phyloP scores from a whole-genome alignment of 2,888 invertebrate genomes.

The Idaea biselata region DNA sequence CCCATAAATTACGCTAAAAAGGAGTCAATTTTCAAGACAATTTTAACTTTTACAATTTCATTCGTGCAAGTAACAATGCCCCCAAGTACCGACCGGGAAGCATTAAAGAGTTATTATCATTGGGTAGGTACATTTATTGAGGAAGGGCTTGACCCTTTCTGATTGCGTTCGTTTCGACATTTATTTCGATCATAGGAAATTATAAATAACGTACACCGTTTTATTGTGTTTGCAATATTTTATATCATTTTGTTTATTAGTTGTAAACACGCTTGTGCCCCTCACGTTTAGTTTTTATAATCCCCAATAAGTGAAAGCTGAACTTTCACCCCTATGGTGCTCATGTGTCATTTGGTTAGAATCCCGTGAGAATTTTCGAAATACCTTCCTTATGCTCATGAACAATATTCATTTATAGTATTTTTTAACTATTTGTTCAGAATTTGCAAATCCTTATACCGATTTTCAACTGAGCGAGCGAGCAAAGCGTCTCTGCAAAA shows the following conservation, averaged over 20 bases:
- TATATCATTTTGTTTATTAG: neutral
- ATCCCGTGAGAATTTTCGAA: too few species aligned
- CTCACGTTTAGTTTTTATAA: neutral
- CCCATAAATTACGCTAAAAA: too few species aligned
- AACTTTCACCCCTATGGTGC: neutral
- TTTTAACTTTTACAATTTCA: neutral
- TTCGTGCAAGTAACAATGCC: neutral
- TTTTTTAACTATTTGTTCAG: neutral
- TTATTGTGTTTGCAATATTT: constrained; percentile 12
- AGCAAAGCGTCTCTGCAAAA: too few species aligned
- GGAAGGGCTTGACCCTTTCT: constrained; percentile 2
- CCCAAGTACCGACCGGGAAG: neutral
- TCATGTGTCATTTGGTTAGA: neutral
- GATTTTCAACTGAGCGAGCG: too few species aligned
- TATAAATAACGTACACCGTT: constrained; percentile 26
- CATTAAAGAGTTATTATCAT: neutral
- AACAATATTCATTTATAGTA: too few species aligned
- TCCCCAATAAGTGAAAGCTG: neutral
- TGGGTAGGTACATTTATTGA: neutral
- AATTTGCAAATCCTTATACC: neutral
- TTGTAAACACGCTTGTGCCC: neutral
- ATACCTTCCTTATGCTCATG: too few species aligned
- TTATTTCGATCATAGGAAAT: constrained; percentile 18
- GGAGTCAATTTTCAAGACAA: neutral
- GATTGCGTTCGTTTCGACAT: constrained; percentile 2